Conservation (phyloP, 2,113 vertebrate species). For the Sebastes fasciatus region DNA sequence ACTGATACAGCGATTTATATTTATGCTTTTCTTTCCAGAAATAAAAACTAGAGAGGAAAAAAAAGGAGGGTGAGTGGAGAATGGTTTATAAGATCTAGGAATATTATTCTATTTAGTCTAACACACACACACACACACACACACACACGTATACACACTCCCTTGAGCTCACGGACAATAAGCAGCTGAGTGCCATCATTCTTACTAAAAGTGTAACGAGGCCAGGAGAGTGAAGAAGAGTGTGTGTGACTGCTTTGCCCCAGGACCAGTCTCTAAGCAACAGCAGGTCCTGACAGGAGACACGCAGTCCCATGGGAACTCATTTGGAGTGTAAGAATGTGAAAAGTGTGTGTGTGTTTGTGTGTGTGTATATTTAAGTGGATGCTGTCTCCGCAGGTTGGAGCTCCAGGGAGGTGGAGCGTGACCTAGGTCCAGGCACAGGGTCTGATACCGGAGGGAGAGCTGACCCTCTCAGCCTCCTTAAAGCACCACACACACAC, state of each 20-base stretch:
- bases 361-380: conserved; percentile 56
- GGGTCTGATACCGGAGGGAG: conserved; percentile 44
- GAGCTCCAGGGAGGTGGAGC: conserved; percentile 57
- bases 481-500: conserved; percentile 24
- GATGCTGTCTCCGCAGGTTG: conserved; percentile 58
- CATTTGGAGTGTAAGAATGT: conserved; percentile 79
- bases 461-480: conserved; percentile 55
- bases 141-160: conserved; percentile 18
- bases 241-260: conserved; percentile 71
- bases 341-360: conserved; percentile 5
- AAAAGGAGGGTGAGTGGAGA: conserved; percentile 17
- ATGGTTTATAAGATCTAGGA: conserved; percentile 41
- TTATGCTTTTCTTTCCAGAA: conserved; percentile 43
- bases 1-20: conserved; percentile 47
- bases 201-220: conserved; percentile 75
- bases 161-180: conserved; percentile 52
- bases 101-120: conserved; percentile 49
- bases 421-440: conserved; percentile 59
- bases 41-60: conserved; percentile 41
- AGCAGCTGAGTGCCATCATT: conserved; percentile 67
- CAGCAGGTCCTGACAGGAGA: conserved; percentile 80
- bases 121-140: conserved; percentile 30
- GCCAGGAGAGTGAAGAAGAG: conserved; percentile 64
- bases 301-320: conserved; percentile 77
- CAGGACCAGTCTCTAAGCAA: conserved; percentile 81